phyloP scores from a whole-genome alignment of 2,797 vertebrate species.

The Thamnophis elegans region DNA sequence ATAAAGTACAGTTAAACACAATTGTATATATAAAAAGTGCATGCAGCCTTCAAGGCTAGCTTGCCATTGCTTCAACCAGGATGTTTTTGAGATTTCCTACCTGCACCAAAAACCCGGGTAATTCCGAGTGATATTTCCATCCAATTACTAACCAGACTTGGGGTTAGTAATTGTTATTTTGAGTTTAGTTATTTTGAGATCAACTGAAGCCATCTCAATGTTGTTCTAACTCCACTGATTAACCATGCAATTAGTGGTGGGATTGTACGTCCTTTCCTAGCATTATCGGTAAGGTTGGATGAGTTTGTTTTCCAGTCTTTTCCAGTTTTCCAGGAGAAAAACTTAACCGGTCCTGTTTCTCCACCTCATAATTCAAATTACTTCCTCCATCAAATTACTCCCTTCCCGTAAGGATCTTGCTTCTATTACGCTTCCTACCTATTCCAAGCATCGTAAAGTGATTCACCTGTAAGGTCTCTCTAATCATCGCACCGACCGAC shows the following conservation, averaged over 20 bases:
- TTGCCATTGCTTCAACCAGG: not conserved
- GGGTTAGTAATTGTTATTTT: no score
- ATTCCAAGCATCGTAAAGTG: not conserved
- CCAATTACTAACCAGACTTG: not conserved
- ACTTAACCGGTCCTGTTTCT: not conserved
- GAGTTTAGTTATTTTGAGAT: not conserved
- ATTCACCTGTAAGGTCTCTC: not conserved
- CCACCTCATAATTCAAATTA: not conserved
- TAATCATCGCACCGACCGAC: not conserved
- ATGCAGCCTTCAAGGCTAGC: not conserved
- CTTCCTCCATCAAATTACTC: not conserved
- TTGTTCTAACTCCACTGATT: not conserved
- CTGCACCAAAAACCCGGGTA: not conserved
- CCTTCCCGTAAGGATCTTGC: not conserved
- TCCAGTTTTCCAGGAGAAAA: no score
- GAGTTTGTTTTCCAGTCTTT: not conserved
- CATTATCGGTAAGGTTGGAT: not conserved
- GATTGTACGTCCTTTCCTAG: not conserved
- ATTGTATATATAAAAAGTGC: not conserved
- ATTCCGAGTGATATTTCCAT: not conserved
- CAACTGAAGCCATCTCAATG: not conserved
- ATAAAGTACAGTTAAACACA: not conserved
- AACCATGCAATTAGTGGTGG: not conserved
- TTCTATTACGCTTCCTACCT: not conserved
- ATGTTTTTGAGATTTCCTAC: not conserved